phyloP scores from a whole-genome alignment of 2,888 invertebrate species.

The Andrena haemorrhoa region DNA sequence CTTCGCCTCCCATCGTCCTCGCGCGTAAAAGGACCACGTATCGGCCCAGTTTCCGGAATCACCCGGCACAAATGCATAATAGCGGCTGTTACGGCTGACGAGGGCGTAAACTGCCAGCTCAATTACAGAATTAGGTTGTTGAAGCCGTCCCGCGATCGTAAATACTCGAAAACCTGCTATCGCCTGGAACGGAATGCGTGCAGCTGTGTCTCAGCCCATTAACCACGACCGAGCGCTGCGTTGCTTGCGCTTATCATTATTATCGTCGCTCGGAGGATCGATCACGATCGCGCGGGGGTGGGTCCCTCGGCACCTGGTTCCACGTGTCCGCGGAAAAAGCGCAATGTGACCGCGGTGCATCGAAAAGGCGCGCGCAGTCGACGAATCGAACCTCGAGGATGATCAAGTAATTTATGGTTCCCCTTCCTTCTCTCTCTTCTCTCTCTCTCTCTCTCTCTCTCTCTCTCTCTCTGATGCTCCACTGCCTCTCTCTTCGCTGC shows the following conservation, averaged over 20 bases:
- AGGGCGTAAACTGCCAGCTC: not conserved
- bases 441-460: slow-evolving; percentile 18
- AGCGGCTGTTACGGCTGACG: not conserved
- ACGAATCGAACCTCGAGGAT: slow-evolving; percentile 71
- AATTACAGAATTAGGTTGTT: slow-evolving; percentile 12
- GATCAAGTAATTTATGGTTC: slow-evolving; percentile 71
- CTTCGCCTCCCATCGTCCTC: too few relatives aligned
- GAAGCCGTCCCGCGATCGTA: not conserved
- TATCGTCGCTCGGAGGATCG: slow-evolving; percentile 25
- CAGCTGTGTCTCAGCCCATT: slow-evolving; percentile 12
- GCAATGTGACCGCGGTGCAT: slow-evolving; percentile 53
- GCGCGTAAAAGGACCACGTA: not conserved
- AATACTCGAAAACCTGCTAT: not conserved
- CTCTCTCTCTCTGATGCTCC: not conserved
- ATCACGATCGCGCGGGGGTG: slow-evolving; percentile 20
- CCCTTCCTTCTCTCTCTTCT: slow-evolving; percentile 29
- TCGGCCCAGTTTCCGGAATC: not conserved
- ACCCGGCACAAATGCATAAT: not conserved
- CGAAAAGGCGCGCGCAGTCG: slow-evolving; percentile 58
- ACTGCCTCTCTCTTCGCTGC: slow-evolving; percentile 13
- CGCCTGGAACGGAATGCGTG: not conserved
- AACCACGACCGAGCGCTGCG: slow-evolving; percentile 6
- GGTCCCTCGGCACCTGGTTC: slow-evolving; percentile 6
- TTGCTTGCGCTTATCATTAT: slow-evolving; percentile 24
- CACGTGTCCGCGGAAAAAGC: slow-evolving; percentile 53